Base-by-base conservation (phyloP, 2,113 vertebrate species). In the Mirza zaza region DNA sequence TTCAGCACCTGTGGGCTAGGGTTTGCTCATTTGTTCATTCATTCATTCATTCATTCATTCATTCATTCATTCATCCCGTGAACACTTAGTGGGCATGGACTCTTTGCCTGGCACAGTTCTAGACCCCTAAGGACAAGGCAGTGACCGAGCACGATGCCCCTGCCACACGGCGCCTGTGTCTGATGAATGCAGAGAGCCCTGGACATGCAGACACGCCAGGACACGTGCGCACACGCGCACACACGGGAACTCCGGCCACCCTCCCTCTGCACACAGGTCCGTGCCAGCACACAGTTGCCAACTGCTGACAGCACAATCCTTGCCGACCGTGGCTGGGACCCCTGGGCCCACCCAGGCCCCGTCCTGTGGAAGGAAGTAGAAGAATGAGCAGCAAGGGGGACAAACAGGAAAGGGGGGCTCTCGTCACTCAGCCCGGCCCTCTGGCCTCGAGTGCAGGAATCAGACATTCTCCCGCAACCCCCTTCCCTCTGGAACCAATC, bases 331-430 rank as follows among this genome's bases (percentile, higher is more conserved):
- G 7, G 63, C 80, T 6, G 13, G 55, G 93, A 48, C 4, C 42
- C 93, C 32, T 17, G 52, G 71, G 36, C 79, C 50, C 55, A 17
- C 11, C 77, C 55, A 12, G 76, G 73, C 52, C 65, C 39, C 79
- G 83, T 97, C 95, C 96, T 95, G 96, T 61, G 94, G 81, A 91
- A 94, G 95, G 96, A 96, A 97, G 70, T 6, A 36, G 87, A 52
- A 81, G 85, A 89, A 79, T 79, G 91, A 67, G 29, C 76, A 20
- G 59, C 5, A 0, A 57, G 27, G 5, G 29, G 45, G 39, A 59
- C 90, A 98, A 97, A 95, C 96, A 97, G 96, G 97, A 96, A 97
- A 90, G 85, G 21, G 29, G 36, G 90, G 83, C 4, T 3, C 65
- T 73, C 52, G 18, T 36, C 39, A 1, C 81, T 80, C 85, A 6